Percentiles rank a stretch among this genome's conserved stretches.
phyloP scores from a whole-genome alignment of 92 coral and sea anemone genomes.

The Epizoanthus ramosus region DNA sequence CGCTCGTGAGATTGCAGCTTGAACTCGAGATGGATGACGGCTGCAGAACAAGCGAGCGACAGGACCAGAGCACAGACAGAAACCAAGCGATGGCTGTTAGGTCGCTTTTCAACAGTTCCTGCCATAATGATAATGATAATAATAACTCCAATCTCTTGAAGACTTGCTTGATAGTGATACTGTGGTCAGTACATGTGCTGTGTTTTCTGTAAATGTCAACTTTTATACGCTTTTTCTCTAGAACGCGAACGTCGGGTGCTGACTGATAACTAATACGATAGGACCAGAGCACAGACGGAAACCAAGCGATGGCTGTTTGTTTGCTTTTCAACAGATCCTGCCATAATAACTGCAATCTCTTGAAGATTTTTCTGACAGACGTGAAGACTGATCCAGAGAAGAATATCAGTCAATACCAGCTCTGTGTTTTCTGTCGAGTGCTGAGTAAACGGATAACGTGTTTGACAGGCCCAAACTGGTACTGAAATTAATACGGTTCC shows the following conservation, averaged over 20 bases:
- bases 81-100: neutral
- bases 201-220: no score
- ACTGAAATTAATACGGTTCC: neutral
- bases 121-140: no score
- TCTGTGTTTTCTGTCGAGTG: neutral
- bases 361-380: no score
- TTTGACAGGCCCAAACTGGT: neutral
- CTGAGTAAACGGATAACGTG: no score
- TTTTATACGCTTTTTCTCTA: no score
- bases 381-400: no score
- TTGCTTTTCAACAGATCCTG: neutral
- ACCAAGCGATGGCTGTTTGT: neutral
- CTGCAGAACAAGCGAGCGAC: neutral
- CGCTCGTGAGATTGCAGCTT: neutral
- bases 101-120: neutral
- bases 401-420: no score
- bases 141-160: neutral
- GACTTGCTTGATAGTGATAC: neutral
- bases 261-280: no score
- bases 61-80: neutral
- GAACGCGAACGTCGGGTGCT: no score
- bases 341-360: no score
- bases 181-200: no score
- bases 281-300: no score
- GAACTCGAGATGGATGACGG: neutral